A percentile compares a stretch with the other conserved stretches of the same genome.
Conservation (phyloP, 1,140 invertebrate genomes). For the Sinella curviseta region DNA sequence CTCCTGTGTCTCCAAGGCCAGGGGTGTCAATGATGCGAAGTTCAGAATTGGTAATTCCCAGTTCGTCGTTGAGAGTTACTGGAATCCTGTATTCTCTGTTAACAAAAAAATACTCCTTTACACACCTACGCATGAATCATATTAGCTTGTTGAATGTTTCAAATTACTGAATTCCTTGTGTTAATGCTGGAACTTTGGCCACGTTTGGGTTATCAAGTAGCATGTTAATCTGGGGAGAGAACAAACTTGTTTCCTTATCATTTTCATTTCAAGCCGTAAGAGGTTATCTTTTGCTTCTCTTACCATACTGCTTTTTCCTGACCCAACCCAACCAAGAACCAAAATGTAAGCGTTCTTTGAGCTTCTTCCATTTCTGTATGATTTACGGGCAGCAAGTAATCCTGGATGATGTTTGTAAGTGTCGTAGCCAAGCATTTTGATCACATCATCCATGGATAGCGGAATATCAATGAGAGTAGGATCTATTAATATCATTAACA, state of each 20-base stretch:
- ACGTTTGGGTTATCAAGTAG: constrained; percentile 32
- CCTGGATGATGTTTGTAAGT: constrained; percentile 21
- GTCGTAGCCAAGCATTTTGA: background rate
- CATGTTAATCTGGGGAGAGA: constrained; percentile 27
- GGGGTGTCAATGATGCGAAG: background rate
- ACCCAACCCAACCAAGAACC: constrained; percentile 24
- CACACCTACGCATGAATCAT: background rate
- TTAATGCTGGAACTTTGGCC: constrained; percentile 12
- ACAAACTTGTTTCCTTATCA: background rate
- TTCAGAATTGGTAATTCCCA: background rate
- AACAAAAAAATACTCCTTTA: background rate
- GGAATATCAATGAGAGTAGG: constrained; percentile 29
- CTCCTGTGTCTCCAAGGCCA: constrained; percentile 31
- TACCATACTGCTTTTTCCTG: constrained; percentile 33
- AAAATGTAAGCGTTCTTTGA: constrained; percentile 36
- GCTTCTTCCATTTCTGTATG: constrained; percentile 29
- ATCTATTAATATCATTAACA: background rate
- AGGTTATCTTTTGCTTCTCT: too few species aligned
- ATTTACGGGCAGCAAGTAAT: constrained; percentile 23
- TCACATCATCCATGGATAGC: background rate
- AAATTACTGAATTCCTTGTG: background rate
- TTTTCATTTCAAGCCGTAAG: background rate
- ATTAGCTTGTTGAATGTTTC: background rate
- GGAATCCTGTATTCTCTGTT: constrained; percentile 25
- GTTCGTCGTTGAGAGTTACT: constrained; percentile 16